Percentiles rank a stretch among this genome's conserved stretches.
These are phyloP conservation scores for Hydrotaea cyrtoneurina DNA, from an alignment of 2,888 invertebrate species.

Conservation along the genomic window DNA sequence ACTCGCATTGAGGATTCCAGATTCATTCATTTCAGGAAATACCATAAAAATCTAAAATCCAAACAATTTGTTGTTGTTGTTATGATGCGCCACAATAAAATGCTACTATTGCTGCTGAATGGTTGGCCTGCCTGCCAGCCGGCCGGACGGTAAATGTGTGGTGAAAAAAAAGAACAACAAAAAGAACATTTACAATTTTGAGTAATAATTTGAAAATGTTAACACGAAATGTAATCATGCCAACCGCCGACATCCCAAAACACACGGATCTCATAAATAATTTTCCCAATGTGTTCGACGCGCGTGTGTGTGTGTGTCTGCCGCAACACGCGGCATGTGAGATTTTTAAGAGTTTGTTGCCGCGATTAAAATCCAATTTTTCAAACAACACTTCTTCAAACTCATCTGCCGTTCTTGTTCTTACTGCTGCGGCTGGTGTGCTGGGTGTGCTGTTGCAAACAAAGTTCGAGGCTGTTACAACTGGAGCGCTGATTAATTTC, in stretches of 20 bases:
- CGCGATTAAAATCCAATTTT: constrained; percentile 62
- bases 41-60: not conserved
- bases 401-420: too few relatives aligned
- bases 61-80: not conserved
- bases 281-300: constrained; percentile 34
- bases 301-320: constrained; percentile 10
- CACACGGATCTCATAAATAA: constrained; percentile 52
- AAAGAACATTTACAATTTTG: constrained; percentile 48
- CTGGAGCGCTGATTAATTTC: constrained; percentile 63
- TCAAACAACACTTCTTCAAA: constrained; percentile 43
- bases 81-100: constrained; percentile 23
- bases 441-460: constrained; percentile 11
- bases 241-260: constrained; percentile 41
- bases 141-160: not conserved
- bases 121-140: too few relatives aligned
- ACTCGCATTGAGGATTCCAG: constrained; percentile 29
- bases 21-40: constrained; percentile 43
- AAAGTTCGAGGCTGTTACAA: constrained; percentile 53
- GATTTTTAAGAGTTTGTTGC: constrained; percentile 42
- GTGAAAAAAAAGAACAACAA: constrained; percentile 1
- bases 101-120: constrained; percentile 3
- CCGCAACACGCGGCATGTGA: constrained; percentile 41
- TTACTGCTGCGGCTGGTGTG: not conserved
- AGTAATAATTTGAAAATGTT: constrained; percentile 56
- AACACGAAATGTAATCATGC: constrained; percentile 62